A percentile compares a stretch with the other conserved stretches of the same genome.
Conservation (phyloP, 1,140 invertebrate species). For the Plectus sambesii region DNA sequence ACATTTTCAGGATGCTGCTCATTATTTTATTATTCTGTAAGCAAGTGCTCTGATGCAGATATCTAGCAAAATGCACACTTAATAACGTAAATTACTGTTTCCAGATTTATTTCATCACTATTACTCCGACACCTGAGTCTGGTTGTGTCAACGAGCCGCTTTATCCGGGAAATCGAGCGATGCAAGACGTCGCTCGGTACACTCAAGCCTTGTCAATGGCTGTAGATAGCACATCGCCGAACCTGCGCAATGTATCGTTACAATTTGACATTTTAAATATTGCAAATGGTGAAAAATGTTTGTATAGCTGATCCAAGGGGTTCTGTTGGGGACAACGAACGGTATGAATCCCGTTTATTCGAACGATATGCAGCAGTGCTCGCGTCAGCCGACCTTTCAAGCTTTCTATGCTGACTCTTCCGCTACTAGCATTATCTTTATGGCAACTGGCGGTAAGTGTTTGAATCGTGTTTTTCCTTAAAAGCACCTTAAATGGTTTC, state of each 20-base stretch:
- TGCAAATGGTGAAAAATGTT: slow-evolving; percentile 15
- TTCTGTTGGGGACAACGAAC: slow-evolving; percentile 3
- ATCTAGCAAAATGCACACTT: no score
- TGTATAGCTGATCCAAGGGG: slow-evolving; percentile 6
- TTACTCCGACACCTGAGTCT: slow-evolving; percentile 5
- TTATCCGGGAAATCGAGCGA: slow-evolving; percentile 15
- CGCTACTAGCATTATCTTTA: slow-evolving; percentile 13
- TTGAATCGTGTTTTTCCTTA: not conserved
- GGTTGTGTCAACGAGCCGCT: slow-evolving; percentile 18
- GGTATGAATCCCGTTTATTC: slow-evolving; percentile 13
- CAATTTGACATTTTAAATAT: slow-evolving; percentile 15
- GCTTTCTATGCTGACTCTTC: slow-evolving; percentile 25
- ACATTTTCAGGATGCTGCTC: no score
- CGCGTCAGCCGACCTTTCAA: not conserved
- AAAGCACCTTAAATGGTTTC: no score
- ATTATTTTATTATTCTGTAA: no score
- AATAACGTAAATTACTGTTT: no score
- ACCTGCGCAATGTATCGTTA: not conserved
- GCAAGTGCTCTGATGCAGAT: no score
- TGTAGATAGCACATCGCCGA: not conserved
- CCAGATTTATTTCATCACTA: slow-evolving; percentile 22
- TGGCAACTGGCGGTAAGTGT: slow-evolving; percentile 22
- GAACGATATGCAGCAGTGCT: slow-evolving; percentile 13
- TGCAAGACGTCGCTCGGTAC: slow-evolving; percentile 16
- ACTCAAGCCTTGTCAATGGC: slow-evolving; percentile 14